A percentile compares a stretch with the other conserved stretches of the same genome.
Evolutionary conservation across 2,797 vertebrate genomes (phyloP).

Genomic region (Diplodus sargus): DNA sequence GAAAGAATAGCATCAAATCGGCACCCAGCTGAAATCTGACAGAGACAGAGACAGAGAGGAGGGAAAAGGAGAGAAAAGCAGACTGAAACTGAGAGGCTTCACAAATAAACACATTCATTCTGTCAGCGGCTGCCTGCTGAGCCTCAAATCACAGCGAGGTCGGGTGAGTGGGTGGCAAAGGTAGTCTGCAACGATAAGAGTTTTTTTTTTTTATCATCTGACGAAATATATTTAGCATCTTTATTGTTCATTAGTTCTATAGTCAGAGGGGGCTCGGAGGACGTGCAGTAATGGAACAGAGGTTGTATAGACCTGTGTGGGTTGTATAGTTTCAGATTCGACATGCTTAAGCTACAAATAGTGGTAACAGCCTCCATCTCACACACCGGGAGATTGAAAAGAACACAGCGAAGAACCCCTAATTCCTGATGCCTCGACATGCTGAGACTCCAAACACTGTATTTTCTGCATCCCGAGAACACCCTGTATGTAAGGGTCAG

Average conservation of each 20-base stretch:
- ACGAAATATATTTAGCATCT: conserved; percentile 61
- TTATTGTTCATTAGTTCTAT: conserved; percentile 55
- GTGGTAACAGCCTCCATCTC: conserved; percentile 11
- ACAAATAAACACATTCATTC: conserved; percentile 44
- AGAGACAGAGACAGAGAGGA: conserved; percentile 33
- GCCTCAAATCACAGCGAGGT: conserved; percentile 48
- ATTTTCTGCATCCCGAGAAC: conserved; percentile 31
- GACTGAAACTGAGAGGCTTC: conserved; percentile 25
- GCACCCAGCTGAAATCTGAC: conserved; percentile 28
- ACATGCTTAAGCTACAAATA: conserved; percentile 40
- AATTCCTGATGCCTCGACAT: not conserved
- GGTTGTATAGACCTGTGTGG: conserved; percentile 39
- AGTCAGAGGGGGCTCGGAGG: conserved; percentile 14
- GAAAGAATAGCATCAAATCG: conserved; percentile 49
- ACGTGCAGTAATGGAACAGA: conserved; percentile 21
- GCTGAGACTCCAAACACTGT: not conserved
- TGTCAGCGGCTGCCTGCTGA: conserved; percentile 51
- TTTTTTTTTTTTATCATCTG: conserved; percentile 42
- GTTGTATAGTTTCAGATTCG: conserved; percentile 37
- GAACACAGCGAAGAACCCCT: conserved; percentile 1
- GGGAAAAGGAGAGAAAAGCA: conserved; percentile 11
- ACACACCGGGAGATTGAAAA: conserved; percentile 13
- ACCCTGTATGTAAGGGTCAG: conserved; percentile 33
- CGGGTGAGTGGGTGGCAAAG: conserved; percentile 42
- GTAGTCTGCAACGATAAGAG: conserved; percentile 51